phyloP scores from a whole-genome alignment of 1,140 invertebrate genomes.

The Apolygus lucorum region DNA sequence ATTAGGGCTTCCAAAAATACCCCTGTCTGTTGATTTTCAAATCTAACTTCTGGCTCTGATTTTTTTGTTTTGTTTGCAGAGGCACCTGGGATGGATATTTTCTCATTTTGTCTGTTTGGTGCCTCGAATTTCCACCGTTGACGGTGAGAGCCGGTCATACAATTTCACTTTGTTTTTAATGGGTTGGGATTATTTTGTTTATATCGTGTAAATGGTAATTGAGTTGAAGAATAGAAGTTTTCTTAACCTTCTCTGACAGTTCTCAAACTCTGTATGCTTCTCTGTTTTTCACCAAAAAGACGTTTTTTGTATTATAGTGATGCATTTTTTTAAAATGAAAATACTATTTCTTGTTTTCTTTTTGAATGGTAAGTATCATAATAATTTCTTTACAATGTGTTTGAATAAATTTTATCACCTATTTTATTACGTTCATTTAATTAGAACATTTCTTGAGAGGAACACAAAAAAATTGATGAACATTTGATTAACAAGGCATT shows the following conservation, averaged over 20 bases:
- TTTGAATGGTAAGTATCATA: too few relatives aligned
- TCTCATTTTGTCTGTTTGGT: slow-evolving; percentile 20
- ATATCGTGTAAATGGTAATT: not conserved
- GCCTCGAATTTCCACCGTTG: slow-evolving; percentile 18
- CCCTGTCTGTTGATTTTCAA: not conserved
- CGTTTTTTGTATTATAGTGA: not conserved
- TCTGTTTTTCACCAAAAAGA: not conserved
- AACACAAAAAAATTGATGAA: too few relatives aligned
- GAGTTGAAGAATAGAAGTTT: not conserved
- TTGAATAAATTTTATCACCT: too few relatives aligned
- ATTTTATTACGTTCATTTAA: too few relatives aligned
- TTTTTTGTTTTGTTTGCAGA: slow-evolving; percentile 26
- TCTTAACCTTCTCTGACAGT: slow-evolving; percentile 6
- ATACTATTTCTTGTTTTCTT: too few relatives aligned
- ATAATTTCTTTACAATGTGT: too few relatives aligned
- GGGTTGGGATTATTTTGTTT: slow-evolving; percentile 8
- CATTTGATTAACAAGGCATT: too few relatives aligned
- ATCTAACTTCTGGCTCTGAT: slow-evolving; percentile 26
- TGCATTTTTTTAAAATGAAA: too few relatives aligned
- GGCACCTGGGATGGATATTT: slow-evolving; percentile 23
- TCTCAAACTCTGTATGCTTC: slow-evolving; percentile 14
- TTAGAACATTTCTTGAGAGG: too few relatives aligned
- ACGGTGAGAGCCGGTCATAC: slow-evolving; percentile 26
- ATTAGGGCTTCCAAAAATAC: not conserved
- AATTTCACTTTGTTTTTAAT: slow-evolving; percentile 18